Evolutionary conservation across 1,140 invertebrate genomes (phyloP).

Genomic region (Caenorhabditis brenneri): DNA sequence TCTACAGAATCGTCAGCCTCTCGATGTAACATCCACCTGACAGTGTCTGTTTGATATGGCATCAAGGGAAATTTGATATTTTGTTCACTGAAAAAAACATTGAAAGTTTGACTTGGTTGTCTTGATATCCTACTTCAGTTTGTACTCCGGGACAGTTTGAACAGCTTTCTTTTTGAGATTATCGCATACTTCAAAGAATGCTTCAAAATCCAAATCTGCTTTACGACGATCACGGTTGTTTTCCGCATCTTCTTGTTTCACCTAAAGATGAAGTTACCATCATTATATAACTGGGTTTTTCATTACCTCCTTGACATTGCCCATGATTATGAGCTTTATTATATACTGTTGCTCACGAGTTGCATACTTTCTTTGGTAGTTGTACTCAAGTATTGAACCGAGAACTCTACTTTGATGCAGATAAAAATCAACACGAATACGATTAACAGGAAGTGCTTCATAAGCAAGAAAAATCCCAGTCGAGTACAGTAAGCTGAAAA

Average conservation of each 20-base stretch:
- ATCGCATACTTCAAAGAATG: not conserved
- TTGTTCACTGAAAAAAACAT: not conserved
- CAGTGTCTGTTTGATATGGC: slow-evolving; percentile 5
- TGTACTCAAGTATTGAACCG: not conserved
- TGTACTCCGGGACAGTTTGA: not conserved
- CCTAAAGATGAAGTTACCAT: not conserved
- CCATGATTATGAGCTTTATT: not conserved
- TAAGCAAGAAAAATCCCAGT: not conserved
- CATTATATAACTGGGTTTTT: not conserved
- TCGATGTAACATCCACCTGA: not conserved
- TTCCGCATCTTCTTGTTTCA: not conserved
- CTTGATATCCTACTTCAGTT: not conserved
- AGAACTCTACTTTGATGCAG: not conserved
- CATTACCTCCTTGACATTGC: not conserved
- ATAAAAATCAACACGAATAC: not conserved
- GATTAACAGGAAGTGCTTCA: not conserved
- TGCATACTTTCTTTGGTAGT: not conserved
- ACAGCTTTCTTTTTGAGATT: not conserved
- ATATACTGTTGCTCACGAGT: not conserved
- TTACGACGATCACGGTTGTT: not conserved
- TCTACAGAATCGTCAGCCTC: not conserved
- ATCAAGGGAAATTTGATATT: not conserved
- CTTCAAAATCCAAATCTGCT: not conserved
- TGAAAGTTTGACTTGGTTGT: not conserved
- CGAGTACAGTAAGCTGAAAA: not conserved